Percentiles rank a stretch among this genome's conserved stretches.
phyloP scores from a whole-genome alignment of 2,888 invertebrate species.

The Cataglyphis altisquamis region DNA sequence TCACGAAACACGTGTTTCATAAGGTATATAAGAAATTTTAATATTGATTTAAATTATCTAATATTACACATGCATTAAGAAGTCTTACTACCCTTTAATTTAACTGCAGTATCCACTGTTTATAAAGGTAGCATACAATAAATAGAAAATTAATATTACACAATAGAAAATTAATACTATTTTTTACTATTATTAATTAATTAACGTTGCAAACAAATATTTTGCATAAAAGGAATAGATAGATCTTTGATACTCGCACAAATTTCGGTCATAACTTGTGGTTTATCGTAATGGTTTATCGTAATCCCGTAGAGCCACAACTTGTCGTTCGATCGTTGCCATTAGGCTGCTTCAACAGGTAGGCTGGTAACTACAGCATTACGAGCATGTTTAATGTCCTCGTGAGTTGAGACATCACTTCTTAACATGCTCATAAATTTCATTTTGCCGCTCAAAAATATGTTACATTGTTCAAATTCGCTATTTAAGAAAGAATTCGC shows the following conservation, averaged over 20 bases:
- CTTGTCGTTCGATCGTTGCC: conserved; percentile 52
- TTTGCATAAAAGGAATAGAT: background rate
- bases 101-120: background rate
- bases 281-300: background rate
- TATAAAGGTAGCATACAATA: background rate
- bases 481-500: background rate
- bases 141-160: background rate
- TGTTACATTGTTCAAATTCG: background rate
- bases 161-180: no score
- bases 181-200: background rate
- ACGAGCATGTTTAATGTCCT: conserved; percentile 48
- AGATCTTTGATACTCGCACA: background rate
- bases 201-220: background rate
- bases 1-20: background rate
- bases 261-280: background rate
- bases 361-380: conserved; percentile 55
- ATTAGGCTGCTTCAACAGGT: conserved; percentile 73
- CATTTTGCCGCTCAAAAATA: background rate
- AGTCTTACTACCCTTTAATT: background rate
- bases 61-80: background rate
- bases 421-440: conserved; percentile 22
- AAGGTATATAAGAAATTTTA: background rate
- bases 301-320: conserved; percentile 24
- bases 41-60: background rate
- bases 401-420: conserved; percentile 28